Base-by-base conservation (phyloP, 2,888 invertebrate species). In the Rugalucina vietnamica region DNA sequence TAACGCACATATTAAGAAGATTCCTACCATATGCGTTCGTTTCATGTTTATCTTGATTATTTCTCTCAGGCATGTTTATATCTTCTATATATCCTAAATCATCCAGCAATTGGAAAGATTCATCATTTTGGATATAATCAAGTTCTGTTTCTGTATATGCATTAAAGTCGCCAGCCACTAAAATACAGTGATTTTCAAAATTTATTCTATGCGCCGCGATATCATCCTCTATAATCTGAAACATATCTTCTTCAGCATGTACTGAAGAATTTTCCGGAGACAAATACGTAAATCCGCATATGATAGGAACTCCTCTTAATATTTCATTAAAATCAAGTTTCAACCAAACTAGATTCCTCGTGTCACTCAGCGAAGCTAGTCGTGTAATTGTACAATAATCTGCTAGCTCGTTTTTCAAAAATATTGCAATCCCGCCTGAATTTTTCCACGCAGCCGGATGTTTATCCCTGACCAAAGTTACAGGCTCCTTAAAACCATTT, bases 161-260 rank as follows among this genome's bases (percentile, higher is more conserved):
- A 60, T 60, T 60, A 18, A 60, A 60, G 60, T 60, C 60, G 60
- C 60, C 60, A 5, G 60, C 60, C 29, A 60, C 4, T 3, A 60
- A 3, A 5, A 60, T 10, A 27, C 29, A 1, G 60, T 60, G 29
- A 60, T 60, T 60, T 18, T 60, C 60, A 60, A 29, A 60, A 60
- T 60, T 60, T 18, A 18, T 29, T 21, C 60, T 24, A 29, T 60
- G 24, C 18, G 24, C 60, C 3, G 60, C 60, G 29, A 60, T 60
- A 60, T 60, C 60, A 60, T 60, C 60, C 29, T 60, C 60, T 14
- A 29, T 60, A 5, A 60, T 60, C 18, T 60, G 60, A 60, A 60
- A 60, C 60, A 60, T 60, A 60, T 60, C 60, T 27, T 60, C 60
- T 60, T 60, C 60, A 29, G 60, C 60, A n/a, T n/a, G n/a, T n/a